Evolutionary conservation across 2,888 invertebrate genomes (phyloP).

Genomic region (Pachliopta kotzebuea): DNA sequence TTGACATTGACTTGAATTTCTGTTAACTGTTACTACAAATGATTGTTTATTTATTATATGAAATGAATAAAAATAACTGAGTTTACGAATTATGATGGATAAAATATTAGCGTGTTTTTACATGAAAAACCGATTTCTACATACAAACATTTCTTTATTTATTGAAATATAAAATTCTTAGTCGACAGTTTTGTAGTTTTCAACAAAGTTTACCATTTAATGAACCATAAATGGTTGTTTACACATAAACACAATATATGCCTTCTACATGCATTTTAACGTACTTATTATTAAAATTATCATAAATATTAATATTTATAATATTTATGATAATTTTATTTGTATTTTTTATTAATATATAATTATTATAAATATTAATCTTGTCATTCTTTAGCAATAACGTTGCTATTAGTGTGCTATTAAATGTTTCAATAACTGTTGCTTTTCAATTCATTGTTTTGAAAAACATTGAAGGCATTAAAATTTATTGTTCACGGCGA

Average conservation of each 20-base stretch:
- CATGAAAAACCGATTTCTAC: background rate
- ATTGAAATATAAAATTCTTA: background rate
- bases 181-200: background rate
- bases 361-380: too few species aligned
- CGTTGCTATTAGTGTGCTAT: background rate
- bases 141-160: background rate
- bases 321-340: too few species aligned
- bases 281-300: background rate
- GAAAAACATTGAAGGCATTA: constrained; percentile 16
- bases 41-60: background rate
- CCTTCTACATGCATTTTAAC: background rate
- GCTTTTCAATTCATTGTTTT: constrained; percentile 16
- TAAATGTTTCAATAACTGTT: background rate
- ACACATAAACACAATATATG: background rate
- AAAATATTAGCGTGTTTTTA: background rate
- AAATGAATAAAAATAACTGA: background rate
- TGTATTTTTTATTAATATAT: background rate
- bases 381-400: background rate
- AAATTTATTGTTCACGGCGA: constrained; percentile 16
- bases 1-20: background rate
- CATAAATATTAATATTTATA: background rate
- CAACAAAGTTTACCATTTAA: background rate
- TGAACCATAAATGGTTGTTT: background rate
- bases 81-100: background rate
- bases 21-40: background rate